Percentiles rank a stretch among this genome's conserved stretches.
Conservation (phyloP, 2,888 invertebrate genomes). For the Notodonta dromedarius region DNA sequence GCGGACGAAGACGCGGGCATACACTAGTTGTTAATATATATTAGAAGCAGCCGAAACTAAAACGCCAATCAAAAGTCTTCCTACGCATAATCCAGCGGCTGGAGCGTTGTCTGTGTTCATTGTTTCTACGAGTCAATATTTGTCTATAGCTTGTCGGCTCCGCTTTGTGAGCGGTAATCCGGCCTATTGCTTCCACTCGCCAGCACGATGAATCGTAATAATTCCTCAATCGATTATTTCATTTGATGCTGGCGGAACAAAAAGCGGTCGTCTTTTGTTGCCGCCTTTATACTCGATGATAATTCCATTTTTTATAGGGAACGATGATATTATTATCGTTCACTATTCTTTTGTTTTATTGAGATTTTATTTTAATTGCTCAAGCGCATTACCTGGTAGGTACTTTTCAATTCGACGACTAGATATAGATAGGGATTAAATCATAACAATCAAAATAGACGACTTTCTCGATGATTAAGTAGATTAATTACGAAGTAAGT, state of each 20-base stretch:
- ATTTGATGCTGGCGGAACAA: slow-evolving; percentile 66
- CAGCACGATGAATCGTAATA: slow-evolving; percentile 80
- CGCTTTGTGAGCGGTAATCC: slow-evolving; percentile 75
- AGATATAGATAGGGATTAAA: slow-evolving; percentile 10
- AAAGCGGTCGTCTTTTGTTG: slow-evolving; percentile 69
- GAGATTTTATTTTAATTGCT: slow-evolving; percentile 25
- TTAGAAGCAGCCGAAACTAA: slow-evolving; percentile 39
- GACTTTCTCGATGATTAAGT: slow-evolving; percentile 15
- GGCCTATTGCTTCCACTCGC: slow-evolving; percentile 70
- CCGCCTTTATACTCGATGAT: slow-evolving; percentile 61
- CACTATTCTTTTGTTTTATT: slow-evolving; percentile 57
- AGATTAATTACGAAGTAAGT: slow-evolving; percentile 8
- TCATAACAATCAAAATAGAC: slow-evolving; percentile 13
- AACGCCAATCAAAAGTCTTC: slow-evolving; percentile 66
- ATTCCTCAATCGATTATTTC: slow-evolving; percentile 78
- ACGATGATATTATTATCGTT: slow-evolving; percentile 41
- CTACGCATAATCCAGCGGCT: slow-evolving; percentile 57
- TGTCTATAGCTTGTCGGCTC: slow-evolving; percentile 73
- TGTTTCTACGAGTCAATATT: slow-evolving; percentile 84
- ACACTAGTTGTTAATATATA: too few species aligned
- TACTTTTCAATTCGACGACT: slow-evolving; percentile 4
- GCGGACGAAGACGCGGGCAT: too few species aligned
- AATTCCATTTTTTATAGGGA: slow-evolving; percentile 57
- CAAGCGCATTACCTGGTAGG: slow-evolving; percentile 9
- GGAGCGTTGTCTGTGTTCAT: slow-evolving; percentile 54